These are phyloP conservation scores for Apotomis betuletana DNA, from an alignment of 2,888 invertebrate species.

Conservation along the genomic window DNA sequence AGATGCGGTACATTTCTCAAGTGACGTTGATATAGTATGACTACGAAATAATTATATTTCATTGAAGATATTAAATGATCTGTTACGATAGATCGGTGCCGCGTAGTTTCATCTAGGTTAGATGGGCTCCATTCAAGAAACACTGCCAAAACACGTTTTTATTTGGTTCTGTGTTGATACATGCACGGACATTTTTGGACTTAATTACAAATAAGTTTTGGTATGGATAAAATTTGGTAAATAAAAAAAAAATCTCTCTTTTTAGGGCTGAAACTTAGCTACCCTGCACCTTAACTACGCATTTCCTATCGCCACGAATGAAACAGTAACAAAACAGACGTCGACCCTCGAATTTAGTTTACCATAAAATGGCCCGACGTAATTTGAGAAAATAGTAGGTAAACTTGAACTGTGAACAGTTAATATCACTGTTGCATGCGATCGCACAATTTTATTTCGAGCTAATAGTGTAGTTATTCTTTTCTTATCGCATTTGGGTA, in stretches of 20 bases:
- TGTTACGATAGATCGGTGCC: constrained; percentile 6
- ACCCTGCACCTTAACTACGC: constrained; percentile 4
- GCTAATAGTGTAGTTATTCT: constrained; percentile 72
- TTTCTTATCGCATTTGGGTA: constrained; percentile 77
- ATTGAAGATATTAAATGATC: constrained; percentile 38
- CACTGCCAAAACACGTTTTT: not conserved
- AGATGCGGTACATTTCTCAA: constrained; percentile 36
- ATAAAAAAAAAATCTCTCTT: not conserved
- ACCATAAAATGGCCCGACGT: constrained; percentile 63
- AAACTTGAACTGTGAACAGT: constrained; percentile 74
- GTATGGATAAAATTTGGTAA: not conserved
- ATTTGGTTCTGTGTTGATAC: not conserved
- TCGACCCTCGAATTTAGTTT: constrained; percentile 57
- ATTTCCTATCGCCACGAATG: constrained; percentile 31
- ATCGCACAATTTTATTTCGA: constrained; percentile 80
- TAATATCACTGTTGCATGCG: constrained; percentile 81
- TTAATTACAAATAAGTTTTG: not conserved
- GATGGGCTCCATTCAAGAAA: constrained; percentile 12
- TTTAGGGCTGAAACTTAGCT: not conserved
- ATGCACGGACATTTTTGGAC: not conserved
- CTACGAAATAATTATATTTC: constrained; percentile 34
- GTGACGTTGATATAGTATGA: constrained; percentile 39
- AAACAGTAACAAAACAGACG: constrained; percentile 47
- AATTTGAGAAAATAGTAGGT: constrained; percentile 71
- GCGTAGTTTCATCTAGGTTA: constrained; percentile 25